Conservation (phyloP, 92 coral and sea anemone species). For the Porites cylindrica region DNA sequence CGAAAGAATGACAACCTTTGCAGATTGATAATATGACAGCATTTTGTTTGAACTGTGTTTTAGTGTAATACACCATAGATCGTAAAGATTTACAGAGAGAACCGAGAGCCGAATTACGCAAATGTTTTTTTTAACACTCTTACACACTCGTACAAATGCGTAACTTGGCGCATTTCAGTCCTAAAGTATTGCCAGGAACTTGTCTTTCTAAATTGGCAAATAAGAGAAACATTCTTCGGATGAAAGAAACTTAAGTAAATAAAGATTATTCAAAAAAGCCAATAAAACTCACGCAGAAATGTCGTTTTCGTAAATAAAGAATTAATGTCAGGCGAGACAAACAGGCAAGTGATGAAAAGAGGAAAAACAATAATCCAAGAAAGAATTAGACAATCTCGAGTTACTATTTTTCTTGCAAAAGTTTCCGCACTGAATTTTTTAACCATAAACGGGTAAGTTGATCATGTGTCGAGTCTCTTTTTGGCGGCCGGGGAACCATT, state of each 20-base stretch:
- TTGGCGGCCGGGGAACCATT: constrained; percentile 41
- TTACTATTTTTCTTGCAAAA: constrained; percentile 11
- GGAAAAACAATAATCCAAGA: neutral
- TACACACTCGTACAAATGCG: neutral
- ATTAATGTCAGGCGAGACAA: constrained; percentile 13
- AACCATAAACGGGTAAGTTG: neutral
- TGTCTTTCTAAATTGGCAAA: neutral
- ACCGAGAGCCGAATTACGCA: neutral
- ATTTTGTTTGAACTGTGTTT: neutral
- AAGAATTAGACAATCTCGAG: constrained; percentile 5
- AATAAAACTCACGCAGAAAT: constrained; percentile 32
- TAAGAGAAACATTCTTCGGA: constrained; percentile 39
- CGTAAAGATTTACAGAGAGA: too few relatives aligned
- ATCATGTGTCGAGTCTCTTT: neutral
- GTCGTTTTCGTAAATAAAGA: constrained; percentile 38
- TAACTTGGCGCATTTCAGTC: neutral
- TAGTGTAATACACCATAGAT: neutral
- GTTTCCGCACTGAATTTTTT: constrained; percentile 6
- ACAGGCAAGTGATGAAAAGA: constrained; percentile 10
- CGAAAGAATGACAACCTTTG: neutral
- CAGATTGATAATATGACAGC: neutral
- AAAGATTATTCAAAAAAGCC: constrained; percentile 64
- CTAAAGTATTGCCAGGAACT: neutral
- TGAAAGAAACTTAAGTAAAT: constrained; percentile 61
- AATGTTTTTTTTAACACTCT: neutral